phyloP scores from a whole-genome alignment of 2,888 invertebrate species.

The Athalia circularis region DNA sequence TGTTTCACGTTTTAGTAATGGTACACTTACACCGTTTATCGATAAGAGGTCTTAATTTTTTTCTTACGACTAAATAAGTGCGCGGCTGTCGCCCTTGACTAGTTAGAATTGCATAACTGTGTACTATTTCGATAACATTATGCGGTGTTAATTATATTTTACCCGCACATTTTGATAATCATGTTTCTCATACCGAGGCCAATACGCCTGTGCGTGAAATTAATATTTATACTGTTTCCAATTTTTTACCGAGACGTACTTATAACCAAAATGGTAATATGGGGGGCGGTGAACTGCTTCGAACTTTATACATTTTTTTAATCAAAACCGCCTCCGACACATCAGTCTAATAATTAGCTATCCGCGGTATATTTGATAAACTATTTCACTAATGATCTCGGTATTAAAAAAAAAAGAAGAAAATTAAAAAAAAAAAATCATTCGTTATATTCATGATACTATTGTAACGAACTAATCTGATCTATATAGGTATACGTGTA shows the following conservation, averaged over 20 bases:
- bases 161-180: not conserved
- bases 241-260: constrained; percentile 28
- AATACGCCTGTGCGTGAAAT: not conserved
- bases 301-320: not conserved
- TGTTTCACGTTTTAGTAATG: constrained; percentile 30
- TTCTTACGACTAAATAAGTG: too few species aligned
- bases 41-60: not conserved
- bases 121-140: too few species aligned
- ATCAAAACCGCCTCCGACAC: too few species aligned
- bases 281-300: not conserved
- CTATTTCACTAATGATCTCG: too few species aligned
- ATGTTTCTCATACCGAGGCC: not conserved
- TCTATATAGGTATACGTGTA: not conserved
- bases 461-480: constrained; percentile 1
- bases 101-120: too few species aligned
- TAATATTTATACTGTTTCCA: constrained; percentile 37
- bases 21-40: not conserved
- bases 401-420: not conserved
- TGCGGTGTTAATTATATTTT: not conserved
- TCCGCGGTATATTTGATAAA: too few species aligned
- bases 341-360: too few species aligned
- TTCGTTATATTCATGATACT: not conserved
- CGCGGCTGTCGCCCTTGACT: not conserved
- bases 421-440: not conserved
- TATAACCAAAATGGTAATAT: not conserved